Evolutionary conservation across 2,113 vertebrate species (phyloP).

Genomic region (Labeo catla): DNA sequence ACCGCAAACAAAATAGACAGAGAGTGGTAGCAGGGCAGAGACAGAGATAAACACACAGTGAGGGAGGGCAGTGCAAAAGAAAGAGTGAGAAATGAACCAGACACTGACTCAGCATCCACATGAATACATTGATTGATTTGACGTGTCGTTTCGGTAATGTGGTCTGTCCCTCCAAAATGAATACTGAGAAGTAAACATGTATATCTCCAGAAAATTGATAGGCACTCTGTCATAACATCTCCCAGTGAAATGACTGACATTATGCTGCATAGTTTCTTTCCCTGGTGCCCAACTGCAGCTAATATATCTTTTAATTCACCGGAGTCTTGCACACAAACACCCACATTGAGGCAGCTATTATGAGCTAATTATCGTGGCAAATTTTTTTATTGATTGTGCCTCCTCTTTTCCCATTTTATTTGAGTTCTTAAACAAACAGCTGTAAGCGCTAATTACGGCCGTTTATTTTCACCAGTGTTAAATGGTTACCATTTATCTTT

Average conservation of each 20-base stretch:
- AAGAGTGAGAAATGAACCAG: neutral
- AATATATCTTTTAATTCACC: neutral
- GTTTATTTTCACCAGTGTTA: conserved; percentile 50
- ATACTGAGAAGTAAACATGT: conserved; percentile 17
- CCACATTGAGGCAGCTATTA: conserved; percentile 1
- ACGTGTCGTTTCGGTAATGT: conserved; percentile 22
- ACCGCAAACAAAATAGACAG: conserved; percentile 20
- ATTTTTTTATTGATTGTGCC: conserved; percentile 31
- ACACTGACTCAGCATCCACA: conserved; percentile 34
- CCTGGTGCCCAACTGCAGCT: neutral
- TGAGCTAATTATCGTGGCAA: conserved; percentile 13
- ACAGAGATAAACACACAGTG: conserved; percentile 38
- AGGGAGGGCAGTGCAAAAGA: neutral
- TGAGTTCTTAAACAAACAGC: neutral
- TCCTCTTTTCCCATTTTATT: conserved; percentile 28
- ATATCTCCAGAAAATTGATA: conserved; percentile 5
- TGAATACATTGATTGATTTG: conserved; percentile 21
- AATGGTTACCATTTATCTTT: conserved; percentile 60
- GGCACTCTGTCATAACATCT: conserved; percentile 7
- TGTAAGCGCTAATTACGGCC: conserved; percentile 38
- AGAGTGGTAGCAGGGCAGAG: conserved; percentile 38
- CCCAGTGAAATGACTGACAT: neutral
- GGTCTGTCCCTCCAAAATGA: conserved; percentile 11
- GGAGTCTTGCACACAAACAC: neutral
- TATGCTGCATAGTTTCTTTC: neutral